These are phyloP conservation scores for Heliornis fulica DNA, from an alignment of 2,113 vertebrate species.

Conservation along the genomic window DNA sequence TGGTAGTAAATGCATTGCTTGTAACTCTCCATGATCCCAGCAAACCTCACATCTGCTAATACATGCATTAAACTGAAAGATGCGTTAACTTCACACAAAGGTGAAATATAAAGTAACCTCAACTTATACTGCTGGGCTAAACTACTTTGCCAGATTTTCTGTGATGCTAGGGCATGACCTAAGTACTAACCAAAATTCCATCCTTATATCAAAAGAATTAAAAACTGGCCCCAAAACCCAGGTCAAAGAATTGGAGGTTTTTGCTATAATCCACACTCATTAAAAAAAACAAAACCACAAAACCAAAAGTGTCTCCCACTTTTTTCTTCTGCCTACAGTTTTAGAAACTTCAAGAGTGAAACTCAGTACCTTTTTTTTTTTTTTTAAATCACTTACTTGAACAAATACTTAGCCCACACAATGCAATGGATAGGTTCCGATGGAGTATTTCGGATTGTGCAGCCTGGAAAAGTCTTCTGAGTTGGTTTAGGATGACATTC, in stretches of 20 bases:
- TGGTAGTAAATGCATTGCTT: neutral
- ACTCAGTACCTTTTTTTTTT: neutral
- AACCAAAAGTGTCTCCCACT: neutral
- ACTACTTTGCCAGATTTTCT: neutral
- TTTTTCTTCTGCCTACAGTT: neutral
- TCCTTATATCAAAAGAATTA: neutral
- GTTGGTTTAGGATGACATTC: slow-evolving; percentile 97
- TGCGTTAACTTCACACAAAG: neutral
- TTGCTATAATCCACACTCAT: neutral
- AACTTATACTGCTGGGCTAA: neutral
- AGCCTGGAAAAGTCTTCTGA: slow-evolving; percentile 98
- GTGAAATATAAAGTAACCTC: neutral
- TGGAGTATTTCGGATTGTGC: slow-evolving; percentile 97
- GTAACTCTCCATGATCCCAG: neutral
- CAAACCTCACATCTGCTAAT: neutral
- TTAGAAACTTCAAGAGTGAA: neutral
- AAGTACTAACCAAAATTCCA: neutral
- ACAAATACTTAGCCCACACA: slow-evolving; percentile 98
- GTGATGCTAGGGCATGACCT: neutral
- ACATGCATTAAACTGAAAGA: neutral
- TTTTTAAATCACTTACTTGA: slow-evolving; percentile 84
- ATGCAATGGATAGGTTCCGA: slow-evolving; percentile 99
- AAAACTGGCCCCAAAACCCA: neutral
- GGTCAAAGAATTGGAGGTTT: neutral
- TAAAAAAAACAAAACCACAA: neutral